These are phyloP conservation scores for Natrix natrix DNA, from an alignment of 2,797 vertebrate genomes.

Conservation along the genomic window DNA sequence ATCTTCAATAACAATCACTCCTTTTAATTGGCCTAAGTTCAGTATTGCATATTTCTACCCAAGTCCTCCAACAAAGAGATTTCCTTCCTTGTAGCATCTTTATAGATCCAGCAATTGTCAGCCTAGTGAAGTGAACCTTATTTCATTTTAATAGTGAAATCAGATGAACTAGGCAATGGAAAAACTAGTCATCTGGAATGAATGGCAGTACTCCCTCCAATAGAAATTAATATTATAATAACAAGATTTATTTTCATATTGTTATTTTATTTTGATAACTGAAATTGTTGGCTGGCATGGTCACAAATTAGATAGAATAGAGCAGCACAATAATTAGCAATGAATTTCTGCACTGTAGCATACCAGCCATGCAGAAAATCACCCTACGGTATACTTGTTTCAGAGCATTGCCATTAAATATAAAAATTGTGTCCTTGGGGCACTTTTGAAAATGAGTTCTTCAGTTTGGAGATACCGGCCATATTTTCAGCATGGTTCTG, in stretches of 20 bases:
- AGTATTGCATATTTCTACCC: neutral
- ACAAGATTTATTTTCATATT: neutral
- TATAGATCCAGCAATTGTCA: neutral
- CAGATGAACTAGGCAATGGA: neutral
- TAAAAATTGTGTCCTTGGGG: slow-evolving; percentile 10
- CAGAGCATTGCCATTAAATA: neutral
- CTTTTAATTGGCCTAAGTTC: neutral
- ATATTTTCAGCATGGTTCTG: neutral
- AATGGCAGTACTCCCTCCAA: neutral
- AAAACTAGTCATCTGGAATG: neutral
- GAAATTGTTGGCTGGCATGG: neutral
- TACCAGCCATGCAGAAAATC: slow-evolving; percentile 14
- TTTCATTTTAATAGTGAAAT: neutral
- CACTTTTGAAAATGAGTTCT: slow-evolving; percentile 1
- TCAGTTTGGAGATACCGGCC: neutral
- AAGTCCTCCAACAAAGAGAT: neutral
- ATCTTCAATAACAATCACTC: neutral
- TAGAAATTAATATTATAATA: slow-evolving; percentile 6
- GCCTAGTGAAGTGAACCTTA: neutral
- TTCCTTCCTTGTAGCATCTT: neutral
- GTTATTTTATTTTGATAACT: neutral
- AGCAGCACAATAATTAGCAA: slow-evolving; percentile 14
- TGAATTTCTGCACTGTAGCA: slow-evolving; percentile 9
- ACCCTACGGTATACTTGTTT: slow-evolving; percentile 19
- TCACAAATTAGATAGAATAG: neutral